These are phyloP conservation scores for Labrus mixtus DNA, from an alignment of 2,113 vertebrate species.

Conservation along the genomic window DNA sequence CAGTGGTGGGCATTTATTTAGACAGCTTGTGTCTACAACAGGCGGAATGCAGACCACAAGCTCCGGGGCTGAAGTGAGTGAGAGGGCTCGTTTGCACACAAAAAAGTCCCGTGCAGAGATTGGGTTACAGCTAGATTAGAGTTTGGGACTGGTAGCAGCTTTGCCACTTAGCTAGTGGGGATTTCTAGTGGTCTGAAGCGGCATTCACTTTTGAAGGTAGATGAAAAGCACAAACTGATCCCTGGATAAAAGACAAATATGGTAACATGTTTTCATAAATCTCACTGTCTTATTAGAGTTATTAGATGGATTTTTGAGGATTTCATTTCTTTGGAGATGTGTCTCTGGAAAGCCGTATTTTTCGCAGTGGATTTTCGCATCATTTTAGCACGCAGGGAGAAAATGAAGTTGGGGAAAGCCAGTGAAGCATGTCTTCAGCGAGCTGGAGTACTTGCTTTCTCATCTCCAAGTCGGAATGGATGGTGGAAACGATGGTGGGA, in stretches of 20 bases:
- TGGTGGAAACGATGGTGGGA: conserved; percentile 45
- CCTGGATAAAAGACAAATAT: conserved; percentile 31
- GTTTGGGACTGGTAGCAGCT: conserved; percentile 59
- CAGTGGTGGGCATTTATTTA: conserved; percentile 71
- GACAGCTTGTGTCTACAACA: conserved; percentile 80
- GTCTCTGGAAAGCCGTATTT: conserved; percentile 39
- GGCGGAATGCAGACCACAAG: conserved; percentile 74
- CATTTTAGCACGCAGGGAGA: conserved; percentile 51
- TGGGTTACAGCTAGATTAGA: conserved; percentile 71
- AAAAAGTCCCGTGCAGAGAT: conserved; percentile 61
- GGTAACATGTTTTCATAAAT: conserved; percentile 22
- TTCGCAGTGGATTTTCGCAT: conserved; percentile 23
- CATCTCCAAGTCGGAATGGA: conserved; percentile 49
- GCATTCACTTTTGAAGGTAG: conserved; percentile 40
- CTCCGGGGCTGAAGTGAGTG: conserved; percentile 69
- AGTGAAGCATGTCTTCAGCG: conserved; percentile 44
- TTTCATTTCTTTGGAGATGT: conserved; percentile 36
- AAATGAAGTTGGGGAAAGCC: conserved; percentile 54
- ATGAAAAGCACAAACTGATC: conserved; percentile 52
- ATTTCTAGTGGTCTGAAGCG: conserved; percentile 43
- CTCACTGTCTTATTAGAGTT: conserved; percentile 34
- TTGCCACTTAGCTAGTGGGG: conserved; percentile 48
- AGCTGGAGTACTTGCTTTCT: conserved; percentile 38
- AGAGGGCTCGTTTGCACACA: conserved; percentile 68
- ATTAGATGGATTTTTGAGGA: conserved; percentile 37